phyloP scores from a whole-genome alignment of 2,113 vertebrate genomes.

The Crotalus helleri region DNA sequence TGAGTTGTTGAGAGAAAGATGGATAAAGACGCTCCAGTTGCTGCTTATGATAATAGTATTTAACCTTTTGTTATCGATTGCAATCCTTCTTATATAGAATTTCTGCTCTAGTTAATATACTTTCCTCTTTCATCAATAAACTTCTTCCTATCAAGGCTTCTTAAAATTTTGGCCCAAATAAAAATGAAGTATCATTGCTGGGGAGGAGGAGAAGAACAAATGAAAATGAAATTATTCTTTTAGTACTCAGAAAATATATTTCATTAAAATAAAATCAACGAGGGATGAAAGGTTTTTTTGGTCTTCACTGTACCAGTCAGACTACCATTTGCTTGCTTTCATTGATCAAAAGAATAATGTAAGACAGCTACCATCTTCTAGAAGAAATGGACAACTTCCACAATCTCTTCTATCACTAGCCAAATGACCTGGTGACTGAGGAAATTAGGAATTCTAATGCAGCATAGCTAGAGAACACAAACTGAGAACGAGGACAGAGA shows the following conservation, averaged over 20 bases:
- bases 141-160: background rate
- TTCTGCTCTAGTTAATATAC: background rate
- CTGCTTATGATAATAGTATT: background rate
- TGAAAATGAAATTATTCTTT: background rate
- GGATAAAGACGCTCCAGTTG: background rate
- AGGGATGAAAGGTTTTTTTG: background rate
- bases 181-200: background rate
- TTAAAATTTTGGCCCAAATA: background rate
- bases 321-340: background rate
- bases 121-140: background rate
- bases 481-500: no score
- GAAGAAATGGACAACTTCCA: no score
- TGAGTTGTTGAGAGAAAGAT: background rate
- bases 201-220: background rate
- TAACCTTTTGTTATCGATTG: background rate
- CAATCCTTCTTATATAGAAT: background rate
- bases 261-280: background rate
- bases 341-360: background rate
- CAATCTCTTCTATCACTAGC: no score
- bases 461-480: no score
- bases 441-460: no score
- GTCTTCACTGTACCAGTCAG: background rate
- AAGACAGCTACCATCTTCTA: no score
- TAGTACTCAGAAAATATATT: background rate
- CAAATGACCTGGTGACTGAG: no score